Conservation (phyloP, 2,888 invertebrate genomes). For the Hemaris fuciformis region DNA sequence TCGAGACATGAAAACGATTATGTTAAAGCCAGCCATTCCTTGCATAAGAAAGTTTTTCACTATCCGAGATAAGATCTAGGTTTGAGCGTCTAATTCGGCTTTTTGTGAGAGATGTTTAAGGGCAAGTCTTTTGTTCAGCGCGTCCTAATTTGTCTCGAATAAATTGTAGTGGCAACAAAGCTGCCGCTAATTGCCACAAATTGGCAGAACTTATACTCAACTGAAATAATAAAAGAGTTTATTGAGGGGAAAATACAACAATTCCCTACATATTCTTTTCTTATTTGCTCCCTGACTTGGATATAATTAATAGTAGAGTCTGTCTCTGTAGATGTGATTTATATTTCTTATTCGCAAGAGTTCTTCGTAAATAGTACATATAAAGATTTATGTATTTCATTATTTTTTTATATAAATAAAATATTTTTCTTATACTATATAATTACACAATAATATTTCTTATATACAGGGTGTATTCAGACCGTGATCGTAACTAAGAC, state of each 20-base stretch:
- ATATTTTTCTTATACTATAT: too few species aligned
- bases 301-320: background rate
- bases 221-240: background rate
- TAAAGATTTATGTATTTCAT: too few species aligned
- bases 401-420: too few species aligned
- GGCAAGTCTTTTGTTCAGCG: background rate
- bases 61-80: background rate
- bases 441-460: too few species aligned
- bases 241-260: background rate
- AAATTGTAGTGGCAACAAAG: conserved; percentile 10
- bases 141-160: conserved; percentile 11
- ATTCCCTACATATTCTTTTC: background rate
- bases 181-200: conserved; percentile 5
- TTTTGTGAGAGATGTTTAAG: background rate
- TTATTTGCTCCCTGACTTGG: background rate
- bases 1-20: background rate
- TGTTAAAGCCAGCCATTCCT: background rate
- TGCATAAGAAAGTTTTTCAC: background rate
- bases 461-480: too few species aligned
- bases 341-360: background rate
- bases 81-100: background rate
- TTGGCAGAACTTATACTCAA: background rate
- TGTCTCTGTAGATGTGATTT: background rate
- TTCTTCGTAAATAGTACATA: background rate
- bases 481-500: too few species aligned